Conservation (phyloP, 2,113 vertebrate species). For the Carollia perspicillata region DNA sequence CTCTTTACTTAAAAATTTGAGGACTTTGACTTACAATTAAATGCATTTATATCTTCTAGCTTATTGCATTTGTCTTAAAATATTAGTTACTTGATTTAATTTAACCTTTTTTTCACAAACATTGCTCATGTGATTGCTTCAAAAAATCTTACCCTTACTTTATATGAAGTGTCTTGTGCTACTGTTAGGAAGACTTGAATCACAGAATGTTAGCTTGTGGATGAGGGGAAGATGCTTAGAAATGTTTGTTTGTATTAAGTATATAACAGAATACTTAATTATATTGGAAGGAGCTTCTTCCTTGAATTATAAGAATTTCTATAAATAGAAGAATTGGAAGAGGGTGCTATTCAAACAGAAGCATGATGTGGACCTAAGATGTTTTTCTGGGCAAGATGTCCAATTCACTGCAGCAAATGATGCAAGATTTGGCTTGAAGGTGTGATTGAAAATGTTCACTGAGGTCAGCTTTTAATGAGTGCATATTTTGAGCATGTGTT, state of each 20-base stretch:
- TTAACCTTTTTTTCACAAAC: background rate
- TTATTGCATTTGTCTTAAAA: background rate
- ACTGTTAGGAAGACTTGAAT: background rate
- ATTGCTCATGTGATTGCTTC: background rate
- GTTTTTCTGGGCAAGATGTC: background rate
- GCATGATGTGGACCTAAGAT: background rate
- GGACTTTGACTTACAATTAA: background rate
- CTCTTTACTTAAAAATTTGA: background rate
- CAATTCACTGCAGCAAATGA: background rate
- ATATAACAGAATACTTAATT: background rate
- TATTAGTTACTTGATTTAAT: background rate
- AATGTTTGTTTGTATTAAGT: background rate
- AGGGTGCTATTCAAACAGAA: background rate
- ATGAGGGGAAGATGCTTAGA: background rate
- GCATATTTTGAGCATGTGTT: background rate
- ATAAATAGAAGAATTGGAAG: background rate
- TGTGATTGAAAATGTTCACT: background rate
- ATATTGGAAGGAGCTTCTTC: background rate
- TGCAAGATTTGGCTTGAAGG: background rate
- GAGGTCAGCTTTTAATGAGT: background rate
- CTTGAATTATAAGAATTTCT: background rate
- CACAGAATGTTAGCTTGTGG: background rate
- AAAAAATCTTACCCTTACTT: background rate
- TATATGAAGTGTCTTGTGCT: background rate
- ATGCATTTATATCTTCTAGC: background rate